Evolutionary conservation across 2,113 vertebrate genomes (phyloP).

Genomic region (Poecile atricapillus): DNA sequence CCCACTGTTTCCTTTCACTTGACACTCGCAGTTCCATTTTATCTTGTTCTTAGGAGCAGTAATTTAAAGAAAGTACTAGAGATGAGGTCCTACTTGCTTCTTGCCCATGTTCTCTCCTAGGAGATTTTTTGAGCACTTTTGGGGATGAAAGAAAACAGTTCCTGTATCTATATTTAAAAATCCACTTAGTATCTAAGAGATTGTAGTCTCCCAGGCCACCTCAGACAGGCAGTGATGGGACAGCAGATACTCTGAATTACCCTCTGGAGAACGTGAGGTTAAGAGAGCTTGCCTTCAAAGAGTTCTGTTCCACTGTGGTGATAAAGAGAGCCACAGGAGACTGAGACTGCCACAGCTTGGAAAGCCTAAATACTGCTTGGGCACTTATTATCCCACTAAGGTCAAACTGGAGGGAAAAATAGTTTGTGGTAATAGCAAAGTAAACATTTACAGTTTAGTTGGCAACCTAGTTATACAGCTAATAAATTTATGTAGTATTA

Average conservation of each 20-base stretch:
- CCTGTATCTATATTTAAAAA: background rate
- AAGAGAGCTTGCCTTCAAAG: background rate
- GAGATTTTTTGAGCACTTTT: background rate
- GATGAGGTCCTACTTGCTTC: background rate
- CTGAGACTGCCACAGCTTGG: background rate
- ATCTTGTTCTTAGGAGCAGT: background rate
- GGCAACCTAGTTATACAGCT: background rate
- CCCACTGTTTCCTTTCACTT: background rate
- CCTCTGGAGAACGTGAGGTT: background rate
- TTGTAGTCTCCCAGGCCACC: background rate
- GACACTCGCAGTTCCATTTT: background rate
- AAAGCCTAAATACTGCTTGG: background rate
- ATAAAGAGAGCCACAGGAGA: background rate
- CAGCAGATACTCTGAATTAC: background rate
- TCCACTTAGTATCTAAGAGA: background rate
- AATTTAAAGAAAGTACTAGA: background rate
- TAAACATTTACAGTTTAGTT: background rate
- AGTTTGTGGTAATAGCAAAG: background rate
- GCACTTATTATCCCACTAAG: background rate
- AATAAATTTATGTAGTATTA: background rate
- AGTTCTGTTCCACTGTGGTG: background rate
- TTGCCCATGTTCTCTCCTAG: background rate
- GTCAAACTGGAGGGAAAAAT: background rate
- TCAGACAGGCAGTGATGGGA: background rate
- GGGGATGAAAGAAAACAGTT: background rate